A percentile compares a stretch with the other conserved stretches of the same genome.
phyloP scores from a whole-genome alignment of 2,113 vertebrate species.

The Donacobius atricapilla region DNA sequence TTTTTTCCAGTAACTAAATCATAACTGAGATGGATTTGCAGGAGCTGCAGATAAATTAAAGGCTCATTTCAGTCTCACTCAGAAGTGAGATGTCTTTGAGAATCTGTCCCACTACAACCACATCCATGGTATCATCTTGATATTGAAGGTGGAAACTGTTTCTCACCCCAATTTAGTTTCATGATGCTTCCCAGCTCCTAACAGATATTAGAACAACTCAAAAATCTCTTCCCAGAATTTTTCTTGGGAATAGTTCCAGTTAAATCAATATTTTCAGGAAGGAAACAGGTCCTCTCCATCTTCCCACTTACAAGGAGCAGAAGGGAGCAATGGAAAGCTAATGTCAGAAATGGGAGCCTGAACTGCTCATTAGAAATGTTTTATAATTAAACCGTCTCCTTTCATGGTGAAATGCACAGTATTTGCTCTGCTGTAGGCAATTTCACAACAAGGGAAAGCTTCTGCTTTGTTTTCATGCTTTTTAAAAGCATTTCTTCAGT shows the following conservation, averaged over 20 bases:
- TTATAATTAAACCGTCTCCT: background rate
- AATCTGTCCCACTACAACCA: background rate
- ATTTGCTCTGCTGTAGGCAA: background rate
- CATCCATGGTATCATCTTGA: fast-evolving
- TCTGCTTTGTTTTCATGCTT: background rate
- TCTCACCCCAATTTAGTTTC: background rate
- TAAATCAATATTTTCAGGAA: background rate
- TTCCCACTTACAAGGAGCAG: fast-evolving
- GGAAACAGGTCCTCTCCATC: background rate
- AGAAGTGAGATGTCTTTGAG: background rate
- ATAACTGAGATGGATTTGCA: background rate
- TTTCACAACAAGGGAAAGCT: background rate
- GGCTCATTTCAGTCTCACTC: background rate
- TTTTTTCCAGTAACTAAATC: background rate
- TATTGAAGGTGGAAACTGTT: background rate
- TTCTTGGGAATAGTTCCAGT: background rate
- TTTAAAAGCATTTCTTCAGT: background rate
- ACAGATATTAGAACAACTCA: background rate
- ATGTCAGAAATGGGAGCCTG: background rate
- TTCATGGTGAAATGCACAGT: background rate
- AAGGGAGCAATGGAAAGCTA: background rate
- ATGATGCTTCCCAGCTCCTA: background rate
- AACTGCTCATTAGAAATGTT: background rate
- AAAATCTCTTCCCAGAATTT: background rate
- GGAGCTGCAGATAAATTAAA: background rate